Evolutionary conservation across 2,113 vertebrate species (phyloP), one percentile per base, ranked within the genome.

Genomic region (Puma concolor): DNA sequence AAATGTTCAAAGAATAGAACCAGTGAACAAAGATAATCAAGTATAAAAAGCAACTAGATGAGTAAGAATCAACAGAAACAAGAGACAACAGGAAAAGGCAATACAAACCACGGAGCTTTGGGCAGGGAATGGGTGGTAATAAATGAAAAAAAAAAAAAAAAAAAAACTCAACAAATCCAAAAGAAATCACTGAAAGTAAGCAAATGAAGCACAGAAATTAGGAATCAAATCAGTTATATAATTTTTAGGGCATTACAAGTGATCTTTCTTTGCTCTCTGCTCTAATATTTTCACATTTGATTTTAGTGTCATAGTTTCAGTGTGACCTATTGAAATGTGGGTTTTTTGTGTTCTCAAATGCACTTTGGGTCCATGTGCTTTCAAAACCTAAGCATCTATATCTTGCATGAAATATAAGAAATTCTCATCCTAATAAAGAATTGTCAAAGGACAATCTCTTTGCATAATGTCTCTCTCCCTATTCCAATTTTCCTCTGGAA

Each of bases 261-360:
- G 38, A 33, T 33, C 54, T 82, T 97, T 50, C 66, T 87, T 76
- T 76, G 48, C 16, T 76, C 31, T 88, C 76, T 97, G 50, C n/a
- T 92, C 76, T 93, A 88, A 82, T 12, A 29, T 36, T 94, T 92
- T 79, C 77, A 71, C 71, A 69, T 67, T 23, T 74, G 15, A 93
- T 38, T 57, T 44, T 54, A 80, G 7, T n/a, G 2, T 52, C 64
- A 29, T 15, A 54, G 21, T 91, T 91, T 90, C 81, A 36, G 1
- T 15, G 60, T 44, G 48, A 69, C 41, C 76, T 54, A 77, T 4
- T 52, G 86, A 94, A 87, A 71, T 33, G 33, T 64, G 27, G 23
- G n/a, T 71, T 85, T 92, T 36, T 21, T 63, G 15, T 64, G 23
- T 88, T 79, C 86, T 50, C 71, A 64, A 80, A 13, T 31, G 60